These are phyloP conservation scores for Aphaenogaster floridana DNA, from an alignment of 1,140 invertebrate genomes.

Conservation along the genomic window DNA sequence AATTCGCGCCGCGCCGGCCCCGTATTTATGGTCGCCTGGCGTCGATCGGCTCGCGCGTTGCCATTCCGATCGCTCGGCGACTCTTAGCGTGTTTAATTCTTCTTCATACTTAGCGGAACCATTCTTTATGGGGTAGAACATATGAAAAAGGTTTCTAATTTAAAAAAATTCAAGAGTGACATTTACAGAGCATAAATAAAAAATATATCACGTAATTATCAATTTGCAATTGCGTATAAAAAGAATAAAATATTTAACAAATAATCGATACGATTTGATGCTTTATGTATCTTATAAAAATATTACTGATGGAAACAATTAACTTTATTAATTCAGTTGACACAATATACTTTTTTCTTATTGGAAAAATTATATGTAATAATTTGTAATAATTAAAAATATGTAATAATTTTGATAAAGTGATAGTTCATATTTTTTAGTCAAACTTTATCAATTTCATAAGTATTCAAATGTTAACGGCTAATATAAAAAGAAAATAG, in stretches of 20 bases:
- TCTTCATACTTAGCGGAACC: background rate
- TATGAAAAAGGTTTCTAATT: too few relatives aligned
- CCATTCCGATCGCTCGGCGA: background rate
- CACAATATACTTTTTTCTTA: background rate
- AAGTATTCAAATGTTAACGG: background rate
- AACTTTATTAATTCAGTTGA: background rate
- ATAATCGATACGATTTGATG: background rate
- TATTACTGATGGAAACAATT: background rate
- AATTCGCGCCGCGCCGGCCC: constrained; percentile 41
- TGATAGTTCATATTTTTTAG: background rate
- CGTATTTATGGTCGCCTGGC: constrained; percentile 22
- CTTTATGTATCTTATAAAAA: background rate
- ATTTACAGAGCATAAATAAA: background rate
- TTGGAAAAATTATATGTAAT: background rate
- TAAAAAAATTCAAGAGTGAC: background rate
- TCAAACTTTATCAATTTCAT: background rate
- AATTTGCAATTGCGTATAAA: background rate
- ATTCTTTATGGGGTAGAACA: background rate
- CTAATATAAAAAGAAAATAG: background rate
- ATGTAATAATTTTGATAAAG: background rate
- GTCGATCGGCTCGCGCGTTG: background rate
- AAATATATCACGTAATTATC: background rate
- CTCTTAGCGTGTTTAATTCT: background rate
- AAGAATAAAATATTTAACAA: background rate
- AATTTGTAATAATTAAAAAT: background rate